Evolutionary conservation across 2,888 invertebrate species (phyloP), one percentile per base, ranked within the genome.

Genomic region (Trissoscelio sp.): DNA sequence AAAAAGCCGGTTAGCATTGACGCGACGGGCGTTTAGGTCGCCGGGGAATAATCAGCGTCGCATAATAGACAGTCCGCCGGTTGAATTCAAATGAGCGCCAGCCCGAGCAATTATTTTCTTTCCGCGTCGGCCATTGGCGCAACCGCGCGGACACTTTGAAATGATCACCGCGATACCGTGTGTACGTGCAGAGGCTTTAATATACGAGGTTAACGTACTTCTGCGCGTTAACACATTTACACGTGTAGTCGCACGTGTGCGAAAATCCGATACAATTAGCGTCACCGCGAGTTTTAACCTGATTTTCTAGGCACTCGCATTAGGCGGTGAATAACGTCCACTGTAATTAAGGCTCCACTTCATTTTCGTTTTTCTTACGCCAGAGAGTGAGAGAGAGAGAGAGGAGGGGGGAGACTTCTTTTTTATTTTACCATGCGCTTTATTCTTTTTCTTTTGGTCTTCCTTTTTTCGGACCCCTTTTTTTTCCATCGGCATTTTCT

Each of bases 211-310:
- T 67, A 73, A 67, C 73, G 79, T 72, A 58, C 66, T 60, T 67
- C 53, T 18, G 62, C 55, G 48, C 51, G 69, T 69, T 79, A 69
- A 39, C 79, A 48, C 67, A 64, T 73, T 79, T 73, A 73, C 79
- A 79, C 79, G 62, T 77, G 58, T 64, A 72, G 60, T 28, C 51
- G 34, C 75, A 11, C 37, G 66, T 69, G 51, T 74, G 73, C 79
- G 83, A 83, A 83, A 85, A 85, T 86, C 84, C 83, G 67, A 84
- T 83, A 81, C 83, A 83, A 86, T 86, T 85, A 86, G 79, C 81
- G 83, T 83, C 79, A 57, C 81, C 77, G 67, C 72, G 77, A 84
- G 83, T 85, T 86, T 86, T 85, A 86, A 86, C 79, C 70, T 84
- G 81, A 84, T 85, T 85, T 86, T 82, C 80, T 58, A 67, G 66